Percentiles rank a stretch among this genome's conserved stretches.
phyloP scores from a whole-genome alignment of 2,113 vertebrate species.

The Protobothrops mucrosquamatus region DNA sequence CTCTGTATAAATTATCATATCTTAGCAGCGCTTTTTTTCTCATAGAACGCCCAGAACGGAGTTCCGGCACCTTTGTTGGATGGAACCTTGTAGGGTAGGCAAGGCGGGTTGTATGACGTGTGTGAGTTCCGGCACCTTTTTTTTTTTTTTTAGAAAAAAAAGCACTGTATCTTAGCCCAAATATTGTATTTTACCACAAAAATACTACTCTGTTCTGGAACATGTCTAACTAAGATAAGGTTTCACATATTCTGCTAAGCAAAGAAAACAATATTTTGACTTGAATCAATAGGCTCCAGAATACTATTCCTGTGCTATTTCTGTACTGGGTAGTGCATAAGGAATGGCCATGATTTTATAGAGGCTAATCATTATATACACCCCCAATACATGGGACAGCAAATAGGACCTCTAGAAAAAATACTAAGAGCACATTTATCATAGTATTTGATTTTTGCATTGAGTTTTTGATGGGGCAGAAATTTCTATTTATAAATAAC shows the following conservation, averaged over 20 bases:
- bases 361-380: background rate
- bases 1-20: background rate
- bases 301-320: background rate
- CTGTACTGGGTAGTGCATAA: background rate
- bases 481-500: background rate
- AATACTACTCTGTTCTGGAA: background rate
- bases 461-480: background rate
- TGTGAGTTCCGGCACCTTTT: too few species aligned
- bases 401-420: background rate
- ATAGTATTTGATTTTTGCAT: background rate
- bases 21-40: background rate
- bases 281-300: background rate
- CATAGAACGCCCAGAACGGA: too few species aligned
- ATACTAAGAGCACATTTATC: background rate
- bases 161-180: background rate
- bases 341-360: background rate
- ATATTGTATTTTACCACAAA: background rate
- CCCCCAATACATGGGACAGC: background rate
- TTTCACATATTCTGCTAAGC: background rate
- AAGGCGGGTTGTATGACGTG: too few species aligned
- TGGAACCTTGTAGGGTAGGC: too few species aligned
- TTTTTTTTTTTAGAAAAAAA: too few species aligned
- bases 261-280: background rate
- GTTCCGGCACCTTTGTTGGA: too few species aligned
- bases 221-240: background rate